Evolutionary conservation across 2,797 vertebrate genomes (phyloP).

Genomic region (Pseudocheirus occidentalis): DNA sequence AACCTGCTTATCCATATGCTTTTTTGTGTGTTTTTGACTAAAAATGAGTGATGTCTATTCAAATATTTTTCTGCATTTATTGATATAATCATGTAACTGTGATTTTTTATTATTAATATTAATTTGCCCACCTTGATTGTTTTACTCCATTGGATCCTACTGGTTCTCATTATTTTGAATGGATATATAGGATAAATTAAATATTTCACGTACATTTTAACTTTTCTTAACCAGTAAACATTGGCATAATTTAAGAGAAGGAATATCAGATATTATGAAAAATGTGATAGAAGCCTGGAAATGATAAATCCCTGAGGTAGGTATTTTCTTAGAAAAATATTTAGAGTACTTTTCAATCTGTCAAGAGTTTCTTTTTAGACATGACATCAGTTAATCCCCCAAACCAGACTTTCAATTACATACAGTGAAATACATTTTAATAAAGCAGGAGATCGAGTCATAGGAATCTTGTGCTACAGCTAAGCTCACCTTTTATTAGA

Average conservation of each 20-base stretch:
- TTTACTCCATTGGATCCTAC: neutral
- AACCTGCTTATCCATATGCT: neutral
- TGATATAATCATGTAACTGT: neutral
- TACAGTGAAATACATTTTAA: neutral
- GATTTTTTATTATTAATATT: neutral
- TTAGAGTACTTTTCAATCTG: neutral
- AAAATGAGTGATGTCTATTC: neutral
- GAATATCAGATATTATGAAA: neutral
- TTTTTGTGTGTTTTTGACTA: neutral
- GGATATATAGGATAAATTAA: neutral
- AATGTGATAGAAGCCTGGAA: neutral
- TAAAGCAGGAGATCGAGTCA: neutral
- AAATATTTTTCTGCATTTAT: neutral
- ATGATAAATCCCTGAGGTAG: neutral
- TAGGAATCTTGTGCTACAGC: neutral
- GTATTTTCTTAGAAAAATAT: neutral
- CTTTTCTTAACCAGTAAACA: neutral
- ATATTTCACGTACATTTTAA: neutral
- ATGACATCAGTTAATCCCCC: neutral
- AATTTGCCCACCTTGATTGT: neutral
- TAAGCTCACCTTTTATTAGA: slow-evolving; percentile 24
- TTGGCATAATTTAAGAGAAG: neutral
- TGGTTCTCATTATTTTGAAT: neutral
- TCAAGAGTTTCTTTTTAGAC: neutral
- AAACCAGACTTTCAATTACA: neutral